These are phyloP conservation scores for Poecilia picta DNA, from an alignment of 2,797 vertebrate species.

Conservation along the genomic window DNA sequence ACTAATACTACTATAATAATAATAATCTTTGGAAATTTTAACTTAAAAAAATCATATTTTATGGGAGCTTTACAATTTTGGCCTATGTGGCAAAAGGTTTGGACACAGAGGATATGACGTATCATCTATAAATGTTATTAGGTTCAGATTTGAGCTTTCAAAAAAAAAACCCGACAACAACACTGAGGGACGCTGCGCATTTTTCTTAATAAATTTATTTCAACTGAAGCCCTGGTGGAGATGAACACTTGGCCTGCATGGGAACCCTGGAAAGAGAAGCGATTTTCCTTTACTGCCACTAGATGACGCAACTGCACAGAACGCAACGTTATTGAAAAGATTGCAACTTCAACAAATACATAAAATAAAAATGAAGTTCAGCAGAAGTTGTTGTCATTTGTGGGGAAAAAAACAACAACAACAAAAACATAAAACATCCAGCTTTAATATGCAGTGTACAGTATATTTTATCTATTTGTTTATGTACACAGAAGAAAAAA, in stretches of 20 bases:
- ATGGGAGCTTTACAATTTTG: background rate
- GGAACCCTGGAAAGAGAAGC: background rate
- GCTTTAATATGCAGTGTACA: no score
- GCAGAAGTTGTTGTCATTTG: background rate
- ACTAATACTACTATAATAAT: no score
- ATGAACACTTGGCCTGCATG: background rate
- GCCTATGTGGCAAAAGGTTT: background rate
- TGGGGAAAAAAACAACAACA: background rate
- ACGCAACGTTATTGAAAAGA: slow-evolving; percentile 15
- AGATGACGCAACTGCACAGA: slow-evolving; percentile 53
- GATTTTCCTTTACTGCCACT: slow-evolving; percentile 12
- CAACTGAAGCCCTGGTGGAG: background rate
- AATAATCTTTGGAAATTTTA: background rate
- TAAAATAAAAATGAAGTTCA: background rate
- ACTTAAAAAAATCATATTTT: background rate
- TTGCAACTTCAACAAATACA: background rate
- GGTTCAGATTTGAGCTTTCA: background rate
- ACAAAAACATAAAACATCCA: background rate
- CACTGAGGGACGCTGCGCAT: background rate
- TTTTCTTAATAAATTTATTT: background rate
- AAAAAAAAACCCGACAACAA: background rate
- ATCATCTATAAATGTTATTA: background rate
- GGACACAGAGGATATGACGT: background rate
- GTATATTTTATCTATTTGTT: background rate
- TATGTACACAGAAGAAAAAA: background rate